phyloP scores from a whole-genome alignment of 2,888 invertebrate genomes.

The Ectemnius continuus region DNA sequence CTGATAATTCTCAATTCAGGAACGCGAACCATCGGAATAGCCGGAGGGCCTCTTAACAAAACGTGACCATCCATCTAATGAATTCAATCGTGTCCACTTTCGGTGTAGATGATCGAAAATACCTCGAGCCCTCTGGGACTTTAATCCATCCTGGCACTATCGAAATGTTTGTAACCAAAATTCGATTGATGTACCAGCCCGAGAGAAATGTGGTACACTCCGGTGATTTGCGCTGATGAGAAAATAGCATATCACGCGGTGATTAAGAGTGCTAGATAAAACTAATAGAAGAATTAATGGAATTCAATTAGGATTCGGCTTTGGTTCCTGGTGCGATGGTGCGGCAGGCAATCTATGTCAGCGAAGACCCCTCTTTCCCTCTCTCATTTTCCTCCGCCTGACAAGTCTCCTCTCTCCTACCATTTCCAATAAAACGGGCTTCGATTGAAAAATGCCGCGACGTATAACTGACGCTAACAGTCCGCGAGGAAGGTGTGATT shows the following conservation, averaged over 20 bases:
- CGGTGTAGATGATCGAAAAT: too few relatives aligned
- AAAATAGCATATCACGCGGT: constrained; percentile 19
- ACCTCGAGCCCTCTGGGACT: constrained; percentile 21
- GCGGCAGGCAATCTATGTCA: constrained; percentile 22
- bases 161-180: neutral
- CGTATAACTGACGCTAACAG: constrained; percentile 21
- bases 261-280: constrained; percentile 27
- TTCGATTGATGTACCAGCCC: constrained; percentile 11
- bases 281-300: constrained; percentile 8
- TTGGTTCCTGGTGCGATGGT: constrained; percentile 5
- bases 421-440: constrained; percentile 38
- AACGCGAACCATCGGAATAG: constrained; percentile 29
- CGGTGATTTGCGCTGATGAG: constrained; percentile 5
- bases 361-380: constrained; percentile 20
- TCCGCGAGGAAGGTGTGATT: constrained; percentile 20
- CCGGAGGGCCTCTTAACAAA: constrained; percentile 27
- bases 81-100: constrained; percentile 15
- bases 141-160: neutral
- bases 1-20: neutral
- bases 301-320: constrained; percentile 30
- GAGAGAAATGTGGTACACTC: neutral
- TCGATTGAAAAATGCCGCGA: constrained; percentile 41
- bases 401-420: constrained; percentile 2
- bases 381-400: constrained; percentile 10
- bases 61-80: constrained; percentile 39